phyloP scores from a whole-genome alignment of 2,113 vertebrate genomes.

The Leptobrachium leishanense region DNA sequence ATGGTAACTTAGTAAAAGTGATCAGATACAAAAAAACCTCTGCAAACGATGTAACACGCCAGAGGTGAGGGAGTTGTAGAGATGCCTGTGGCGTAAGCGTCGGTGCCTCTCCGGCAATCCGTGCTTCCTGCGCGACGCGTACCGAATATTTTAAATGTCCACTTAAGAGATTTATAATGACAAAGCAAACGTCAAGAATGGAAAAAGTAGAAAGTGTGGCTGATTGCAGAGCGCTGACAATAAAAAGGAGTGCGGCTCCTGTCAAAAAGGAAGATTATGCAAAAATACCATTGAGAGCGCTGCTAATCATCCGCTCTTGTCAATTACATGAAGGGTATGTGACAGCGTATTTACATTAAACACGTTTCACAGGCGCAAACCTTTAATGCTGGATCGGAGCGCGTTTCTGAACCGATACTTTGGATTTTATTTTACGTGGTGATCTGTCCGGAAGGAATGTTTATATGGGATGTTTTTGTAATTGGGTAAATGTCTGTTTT shows the following conservation, averaged over 20 bases:
- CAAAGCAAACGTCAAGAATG: slow-evolving; percentile 68
- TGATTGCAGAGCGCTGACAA: slow-evolving; percentile 66
- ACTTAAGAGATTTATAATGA: slow-evolving; percentile 73
- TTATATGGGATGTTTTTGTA: no score
- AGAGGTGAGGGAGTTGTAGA: no score
- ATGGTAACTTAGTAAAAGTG: no score
- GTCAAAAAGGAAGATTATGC: slow-evolving; percentile 84
- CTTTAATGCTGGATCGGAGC: slow-evolving; percentile 71
- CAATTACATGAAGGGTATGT: slow-evolving; percentile 89
- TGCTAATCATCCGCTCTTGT: slow-evolving; percentile 93
- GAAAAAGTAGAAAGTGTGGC: slow-evolving; percentile 3
- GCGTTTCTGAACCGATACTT: slow-evolving; percentile 68
- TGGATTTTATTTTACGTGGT: no score
- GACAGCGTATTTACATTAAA: slow-evolving; percentile 92
- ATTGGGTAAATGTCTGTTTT: no score
- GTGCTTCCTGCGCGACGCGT: slow-evolving; percentile 54
- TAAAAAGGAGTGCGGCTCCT: slow-evolving; percentile 70
- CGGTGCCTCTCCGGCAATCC: slow-evolving; percentile 27
- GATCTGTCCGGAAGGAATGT: no score
- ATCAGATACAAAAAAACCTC: no score
- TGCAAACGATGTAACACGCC: no score
- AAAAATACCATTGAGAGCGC: slow-evolving; percentile 81
- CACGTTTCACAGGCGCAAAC: slow-evolving; percentile 73
- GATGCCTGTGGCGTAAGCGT: no score
- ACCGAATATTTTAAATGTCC: slow-evolving; percentile 71